A percentile compares a stretch with the other conserved stretches of the same genome.
Evolutionary conservation across 2,113 vertebrate species (phyloP).

Genomic region (Chrysemys picta): DNA sequence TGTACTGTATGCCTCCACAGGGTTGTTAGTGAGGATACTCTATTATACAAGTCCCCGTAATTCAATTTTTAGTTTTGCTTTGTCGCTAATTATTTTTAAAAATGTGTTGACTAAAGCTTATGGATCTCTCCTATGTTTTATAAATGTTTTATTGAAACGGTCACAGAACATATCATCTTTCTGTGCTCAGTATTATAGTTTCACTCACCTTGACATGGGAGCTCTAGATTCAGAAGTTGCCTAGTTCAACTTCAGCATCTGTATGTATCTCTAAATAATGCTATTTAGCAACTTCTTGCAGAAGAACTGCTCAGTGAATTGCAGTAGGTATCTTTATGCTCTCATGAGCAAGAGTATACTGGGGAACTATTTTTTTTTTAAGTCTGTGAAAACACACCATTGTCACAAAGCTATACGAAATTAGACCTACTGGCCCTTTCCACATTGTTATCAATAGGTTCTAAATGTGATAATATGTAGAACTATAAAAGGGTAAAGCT

Average conservation of each 20-base stretch:
- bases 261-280: background rate
- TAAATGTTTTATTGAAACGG: background rate
- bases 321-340: background rate
- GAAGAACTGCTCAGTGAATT: background rate
- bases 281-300: background rate
- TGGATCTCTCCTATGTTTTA: rapidly evolving
- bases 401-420: background rate
- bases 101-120: background rate
- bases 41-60: rapidly evolving
- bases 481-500: background rate
- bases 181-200: rapidly evolving
- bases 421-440: background rate
- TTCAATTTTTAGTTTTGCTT: background rate
- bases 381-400: background rate
- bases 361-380: background rate
- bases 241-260: background rate
- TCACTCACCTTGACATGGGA: rapidly evolving
- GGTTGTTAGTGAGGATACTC: rapidly evolving
- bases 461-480: background rate
- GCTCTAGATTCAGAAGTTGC: background rate
- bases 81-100: background rate
- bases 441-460: background rate
- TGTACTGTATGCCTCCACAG: rapidly evolving
- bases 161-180: background rate
- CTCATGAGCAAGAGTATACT: background rate